A percentile compares a stretch with the other conserved stretches of the same genome.
These are phyloP conservation scores for Luffia ferchaultella DNA, from an alignment of 2,888 invertebrate genomes.

Conservation along the genomic window DNA sequence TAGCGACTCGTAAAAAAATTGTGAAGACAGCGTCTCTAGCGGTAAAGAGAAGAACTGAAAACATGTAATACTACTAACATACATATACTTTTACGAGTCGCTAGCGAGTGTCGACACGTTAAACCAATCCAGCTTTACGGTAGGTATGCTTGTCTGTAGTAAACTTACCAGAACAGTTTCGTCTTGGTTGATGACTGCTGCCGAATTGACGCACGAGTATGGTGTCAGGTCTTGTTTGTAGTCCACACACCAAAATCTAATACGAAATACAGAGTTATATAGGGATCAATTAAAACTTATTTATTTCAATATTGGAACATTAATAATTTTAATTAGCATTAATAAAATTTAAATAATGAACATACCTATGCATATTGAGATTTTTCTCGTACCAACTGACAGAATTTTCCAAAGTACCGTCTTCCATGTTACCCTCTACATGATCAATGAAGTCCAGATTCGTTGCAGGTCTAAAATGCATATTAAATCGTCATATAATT, in stretches of 20 bases:
- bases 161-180: constrained; percentile 85
- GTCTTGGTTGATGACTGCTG: constrained; percentile 95
- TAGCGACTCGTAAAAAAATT: too few relatives aligned
- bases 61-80: too few relatives aligned
- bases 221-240: constrained; percentile 93
- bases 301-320: too few relatives aligned
- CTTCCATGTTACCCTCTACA: constrained; percentile 96
- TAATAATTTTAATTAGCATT: too few relatives aligned
- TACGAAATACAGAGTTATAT: constrained; percentile 1
- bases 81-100: too few relatives aligned
- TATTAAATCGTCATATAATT: neutral
- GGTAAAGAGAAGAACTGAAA: too few relatives aligned
- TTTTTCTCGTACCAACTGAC: constrained; percentile 82
- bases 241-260: constrained; percentile 97
- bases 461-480: constrained; percentile 69
- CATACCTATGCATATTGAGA: constrained; percentile 65
- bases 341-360: neutral
- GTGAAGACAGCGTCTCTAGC: too few relatives aligned
- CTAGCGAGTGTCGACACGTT: too few relatives aligned
- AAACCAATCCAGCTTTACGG: too few relatives aligned
- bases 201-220: constrained; percentile 92
- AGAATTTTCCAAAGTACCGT: constrained; percentile 85
- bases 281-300: neutral
- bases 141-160: too few relatives aligned
- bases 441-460: constrained; percentile 92